Evolutionary conservation across 2,797 vertebrate species (phyloP), one percentile per base, ranked within the genome.

Genomic region (Lagorchestes hirsutus): DNA sequence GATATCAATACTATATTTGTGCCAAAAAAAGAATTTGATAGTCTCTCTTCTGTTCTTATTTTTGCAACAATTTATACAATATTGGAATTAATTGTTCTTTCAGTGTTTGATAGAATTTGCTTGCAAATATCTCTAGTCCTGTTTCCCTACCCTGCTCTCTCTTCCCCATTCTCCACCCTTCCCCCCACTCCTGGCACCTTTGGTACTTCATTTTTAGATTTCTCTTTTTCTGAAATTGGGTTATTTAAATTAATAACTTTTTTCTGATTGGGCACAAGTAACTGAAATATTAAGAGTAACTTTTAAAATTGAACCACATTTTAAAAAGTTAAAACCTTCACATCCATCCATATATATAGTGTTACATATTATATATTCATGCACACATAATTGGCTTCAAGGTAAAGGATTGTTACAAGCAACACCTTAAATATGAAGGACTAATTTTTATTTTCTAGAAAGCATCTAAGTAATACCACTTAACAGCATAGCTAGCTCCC

Each of bases 401-500:
- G 40, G 40, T 87, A 87, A 87, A 87, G 40, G 74, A 87, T 87
- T 87, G 40, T 87, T 87, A 87, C 13, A 46, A 93, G 92, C 90
- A 94, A n/a, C 95, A 96, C 97, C 96, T 98, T 94, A 96, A 97
- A 95, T 96, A 96, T 96, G 93, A 96, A 97, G 91, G 82, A 50
- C 90, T 16, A 62, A 95, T 96, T 54, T 96, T 54, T 97, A 56
- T 96, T 97, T 97, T 96, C 94, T 91, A 96, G 92, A 96, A 96
- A 94, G 24, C 94, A 31, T 92, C 82, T 95, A 97, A 95, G 97
- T 96, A 97, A 97, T 96, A 97, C 56, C 97, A 97, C 95, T 98
- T 98, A 98, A 97, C 93, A 97, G 97, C 96, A 94, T 97, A 95
- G 96, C 95, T 67, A 95, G 94, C 59, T 57, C 95, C 92, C 62